phyloP scores from a whole-genome alignment of 2,113 vertebrate genomes.

The Mastomys coucha region DNA sequence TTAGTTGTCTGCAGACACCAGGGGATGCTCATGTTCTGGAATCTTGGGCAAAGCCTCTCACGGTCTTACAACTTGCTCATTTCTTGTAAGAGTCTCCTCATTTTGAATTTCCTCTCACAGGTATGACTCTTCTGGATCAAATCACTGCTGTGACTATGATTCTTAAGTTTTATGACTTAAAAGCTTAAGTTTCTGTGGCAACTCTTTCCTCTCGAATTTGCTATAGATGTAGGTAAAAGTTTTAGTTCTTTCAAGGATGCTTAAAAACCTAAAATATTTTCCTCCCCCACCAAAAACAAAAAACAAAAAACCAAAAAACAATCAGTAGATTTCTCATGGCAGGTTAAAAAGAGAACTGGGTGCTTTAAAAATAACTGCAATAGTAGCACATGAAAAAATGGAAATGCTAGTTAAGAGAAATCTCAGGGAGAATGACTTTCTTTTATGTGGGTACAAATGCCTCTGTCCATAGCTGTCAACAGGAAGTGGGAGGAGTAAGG shows the following conservation, averaged over 20 bases:
- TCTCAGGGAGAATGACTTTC: not conserved
- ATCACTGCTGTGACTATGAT: not conserved
- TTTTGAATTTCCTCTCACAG: slow-evolving; percentile 48
- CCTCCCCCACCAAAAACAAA: too few species aligned
- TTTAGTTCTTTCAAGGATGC: not conserved
- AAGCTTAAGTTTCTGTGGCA: not conserved
- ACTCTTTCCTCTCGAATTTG: slow-evolving; percentile 6
- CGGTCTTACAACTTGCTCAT: not conserved
- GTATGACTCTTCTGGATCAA: not conserved
- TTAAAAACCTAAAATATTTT: not conserved
- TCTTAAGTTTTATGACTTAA: slow-evolving; percentile 48
- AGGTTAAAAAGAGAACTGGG: not conserved
- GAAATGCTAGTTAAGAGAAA: not conserved
- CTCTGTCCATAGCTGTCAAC: not conserved
- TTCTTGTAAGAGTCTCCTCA: not conserved
- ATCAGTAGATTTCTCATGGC: slow-evolving; percentile 29
- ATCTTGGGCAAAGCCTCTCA: not conserved
- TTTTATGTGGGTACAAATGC: not conserved
- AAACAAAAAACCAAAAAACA: not conserved
- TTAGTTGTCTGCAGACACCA: not conserved
- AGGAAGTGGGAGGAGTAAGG: not conserved
- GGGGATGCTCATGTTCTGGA: not conserved
- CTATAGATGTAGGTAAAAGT: not conserved
- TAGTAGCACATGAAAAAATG: not conserved
- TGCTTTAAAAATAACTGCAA: slow-evolving; percentile 12